Evolutionary conservation across 2,797 vertebrate species (phyloP), one percentile per base, ranked within the genome.

Genomic region (Coilia nasus): DNA sequence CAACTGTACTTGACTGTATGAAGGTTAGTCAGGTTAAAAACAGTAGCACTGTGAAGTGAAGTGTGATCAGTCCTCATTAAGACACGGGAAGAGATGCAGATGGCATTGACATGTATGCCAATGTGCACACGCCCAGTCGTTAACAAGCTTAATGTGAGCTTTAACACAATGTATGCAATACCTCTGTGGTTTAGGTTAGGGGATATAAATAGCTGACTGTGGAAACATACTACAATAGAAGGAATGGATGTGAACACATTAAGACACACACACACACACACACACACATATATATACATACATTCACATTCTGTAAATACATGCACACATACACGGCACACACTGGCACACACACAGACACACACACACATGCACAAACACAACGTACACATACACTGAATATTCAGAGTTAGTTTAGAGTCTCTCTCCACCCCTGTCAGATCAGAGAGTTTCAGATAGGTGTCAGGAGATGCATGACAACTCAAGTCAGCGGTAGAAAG

Each of bases 91-190:
- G 28, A 35, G 67, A 14, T 71, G 28, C 3, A 71, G 25, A 31
- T 75, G 28, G 15, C 28, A 19, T 31, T 35, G 17, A 5, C 67
- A 75, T 35, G 57, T 59, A 59, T n/a, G 57, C 57, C 57, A 59
- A 5, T 59, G 57, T n/a, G 19, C 57, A 59, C 57, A 60, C 57
- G 44, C 14, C 50, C 89, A 87, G 50, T 89, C 91, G 91, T 12
- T 10, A 25, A 25, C 60, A 25, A 23, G n/a, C 60, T 1, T 64
- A 23, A 11, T 64, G n/a, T 25, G 60, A 23, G 60, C 25, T 64
- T 25, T 23, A 64, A 64, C n/a, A 64, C 60, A 64, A 23, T 64
- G n/a, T 64, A 64, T 12, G 60, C 10, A 25, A 64, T 64, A 64
- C n/a, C n/a, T 25, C 60, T 64, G n/a, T 23, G n/a, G 60, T 23